Conservation (phyloP, 2,113 vertebrate species). For the Anser cygnoides region DNA sequence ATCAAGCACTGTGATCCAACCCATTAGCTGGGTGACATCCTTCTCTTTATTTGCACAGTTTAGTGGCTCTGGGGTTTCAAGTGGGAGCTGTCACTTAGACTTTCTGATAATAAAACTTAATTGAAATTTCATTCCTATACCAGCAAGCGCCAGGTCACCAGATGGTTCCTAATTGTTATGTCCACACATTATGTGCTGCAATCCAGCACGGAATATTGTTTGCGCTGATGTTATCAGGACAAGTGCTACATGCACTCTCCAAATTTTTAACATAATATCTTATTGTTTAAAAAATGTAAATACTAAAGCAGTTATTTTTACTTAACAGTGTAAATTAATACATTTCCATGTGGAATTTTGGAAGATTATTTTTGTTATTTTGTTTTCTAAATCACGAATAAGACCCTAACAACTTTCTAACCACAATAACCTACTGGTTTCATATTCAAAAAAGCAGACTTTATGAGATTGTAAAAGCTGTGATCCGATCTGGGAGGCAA, state of each 20-base stretch:
- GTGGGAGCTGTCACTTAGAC: slow-evolving; percentile 70
- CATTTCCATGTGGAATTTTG: neutral
- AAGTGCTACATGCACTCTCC: neutral
- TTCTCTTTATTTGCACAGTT: slow-evolving; percentile 59
- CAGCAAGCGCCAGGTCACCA: slow-evolving; percentile 71
- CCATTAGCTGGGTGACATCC: slow-evolving; percentile 56
- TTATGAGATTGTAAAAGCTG: neutral
- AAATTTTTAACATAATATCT: neutral
- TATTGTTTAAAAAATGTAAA: slow-evolving; percentile 40
- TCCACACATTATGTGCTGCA: slow-evolving; percentile 54
- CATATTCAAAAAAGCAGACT: neutral
- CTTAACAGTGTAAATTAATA: slow-evolving; percentile 10
- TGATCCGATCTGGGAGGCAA: neutral
- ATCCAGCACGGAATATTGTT: slow-evolving; percentile 4
- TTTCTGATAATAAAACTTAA: slow-evolving; percentile 75
- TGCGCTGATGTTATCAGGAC: slow-evolving; percentile 22
- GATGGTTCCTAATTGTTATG: slow-evolving; percentile 73
- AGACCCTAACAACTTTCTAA: neutral
- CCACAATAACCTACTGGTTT: neutral
- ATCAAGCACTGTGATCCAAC: slow-evolving; percentile 50
- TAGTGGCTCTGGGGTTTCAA: slow-evolving; percentile 59
- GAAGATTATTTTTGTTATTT: neutral
- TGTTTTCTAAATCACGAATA: neutral
- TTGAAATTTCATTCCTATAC: slow-evolving; percentile 77
- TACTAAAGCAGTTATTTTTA: neutral